Base-by-base conservation (phyloP, 2,888 invertebrate species). In the Orchesella flavescens region DNA sequence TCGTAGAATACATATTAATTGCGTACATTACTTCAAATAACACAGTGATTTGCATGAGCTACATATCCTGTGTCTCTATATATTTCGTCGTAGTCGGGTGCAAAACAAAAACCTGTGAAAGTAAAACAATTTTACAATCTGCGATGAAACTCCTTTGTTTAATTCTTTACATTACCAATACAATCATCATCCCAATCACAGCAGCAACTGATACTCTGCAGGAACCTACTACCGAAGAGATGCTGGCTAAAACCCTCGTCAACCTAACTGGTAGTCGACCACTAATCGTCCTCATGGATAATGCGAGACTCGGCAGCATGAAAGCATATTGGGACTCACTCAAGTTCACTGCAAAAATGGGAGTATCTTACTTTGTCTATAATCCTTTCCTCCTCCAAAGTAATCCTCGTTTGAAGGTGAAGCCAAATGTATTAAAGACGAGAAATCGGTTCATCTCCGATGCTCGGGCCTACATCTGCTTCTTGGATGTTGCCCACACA, bases 391-490 rank as follows among this genome's bases (percentile, higher is more conserved):
- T 65, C 7, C 34, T 57, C 15, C 1, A 74, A 21, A 23, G 12
- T 19, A 55, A 66, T 21, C 46, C 46, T 1, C 59, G 23, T 17
- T 10, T 21, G 9, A 68, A 73, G 43, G 65, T 78, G 59, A 68
- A 68, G n/a, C 78, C 78, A 34, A 21, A 53, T 46, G 13, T 61
- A 17, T 9, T 43, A 4, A 2, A 17, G 0, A 61, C 44, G 44
- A 75, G n/a, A 17, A n/a, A 2, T 21, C 76, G 44, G 21, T 34
- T 34, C 15, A 61, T 46, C 10, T 23, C 59, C 1, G 23, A 17
- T 68, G 46, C 34, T 34, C 69, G 78, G 78, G 46, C 61, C 1
- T 69, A 69, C 23, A 17, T 78, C 24, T 78, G 78, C 49, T 69
- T 69, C 46, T 34, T 78, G 13, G 69, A 78, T 17, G 23, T 23